phyloP scores from a whole-genome alignment of 2,888 invertebrate species.

The Lobophora halterata region DNA sequence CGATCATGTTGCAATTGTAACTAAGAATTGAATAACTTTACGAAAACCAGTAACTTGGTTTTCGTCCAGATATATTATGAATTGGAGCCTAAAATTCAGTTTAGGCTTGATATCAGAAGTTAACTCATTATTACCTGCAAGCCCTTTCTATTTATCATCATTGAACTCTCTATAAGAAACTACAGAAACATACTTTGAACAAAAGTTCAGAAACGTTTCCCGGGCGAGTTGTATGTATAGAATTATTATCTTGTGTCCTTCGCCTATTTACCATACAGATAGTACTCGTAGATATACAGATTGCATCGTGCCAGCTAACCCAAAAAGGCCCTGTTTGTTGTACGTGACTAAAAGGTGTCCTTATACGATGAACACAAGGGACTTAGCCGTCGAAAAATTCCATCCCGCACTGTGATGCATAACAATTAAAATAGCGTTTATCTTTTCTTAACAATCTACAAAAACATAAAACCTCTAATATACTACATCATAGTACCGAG shows the following conservation, averaged over 20 bases:
- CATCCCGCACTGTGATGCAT: constrained; percentile 19
- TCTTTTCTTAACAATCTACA: too few relatives aligned
- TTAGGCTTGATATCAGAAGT: too few relatives aligned
- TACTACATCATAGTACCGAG: too few relatives aligned
- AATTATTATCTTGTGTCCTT: constrained; percentile 8
- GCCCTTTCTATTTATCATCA: too few relatives aligned
- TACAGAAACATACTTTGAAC: too few relatives aligned
- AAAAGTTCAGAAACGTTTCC: too few relatives aligned
- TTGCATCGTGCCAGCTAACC: constrained; percentile 5
- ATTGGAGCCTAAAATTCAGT: too few relatives aligned
- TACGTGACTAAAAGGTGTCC: constrained; percentile 24
- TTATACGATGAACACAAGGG: constrained; percentile 18
- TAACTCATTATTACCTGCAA: too few relatives aligned
- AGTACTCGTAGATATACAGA: constrained; percentile 1
- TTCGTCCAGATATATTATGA: too few relatives aligned
- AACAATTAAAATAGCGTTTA: constrained; percentile 23
- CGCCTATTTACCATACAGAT: constrained; percentile 13
- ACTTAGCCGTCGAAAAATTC: constrained; percentile 15
- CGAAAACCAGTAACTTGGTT: constrained; percentile 17
- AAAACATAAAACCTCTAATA: too few relatives aligned
- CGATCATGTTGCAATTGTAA: constrained; percentile 34
- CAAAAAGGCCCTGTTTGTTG: constrained; percentile 17
- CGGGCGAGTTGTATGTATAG: too few relatives aligned
- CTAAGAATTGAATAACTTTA: constrained; percentile 30
- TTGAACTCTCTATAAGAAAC: too few relatives aligned